Evolutionary conservation across 2,797 vertebrate genomes (phyloP).

Genomic region (Gorsachius magnificus): DNA sequence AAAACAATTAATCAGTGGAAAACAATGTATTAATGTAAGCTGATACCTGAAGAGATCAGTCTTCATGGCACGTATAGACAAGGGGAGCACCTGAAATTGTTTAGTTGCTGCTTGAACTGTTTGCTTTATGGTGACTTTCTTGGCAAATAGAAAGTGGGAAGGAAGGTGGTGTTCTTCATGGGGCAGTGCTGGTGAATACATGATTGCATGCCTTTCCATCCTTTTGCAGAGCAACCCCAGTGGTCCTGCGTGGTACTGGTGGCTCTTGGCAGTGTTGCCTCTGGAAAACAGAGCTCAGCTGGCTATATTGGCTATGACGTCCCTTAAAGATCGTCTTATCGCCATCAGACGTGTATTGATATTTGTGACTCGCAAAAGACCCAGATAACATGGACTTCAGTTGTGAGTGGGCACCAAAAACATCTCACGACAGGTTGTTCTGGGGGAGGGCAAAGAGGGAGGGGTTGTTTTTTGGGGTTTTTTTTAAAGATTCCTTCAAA

Average conservation of each 20-base stretch:
- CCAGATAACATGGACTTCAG: slow-evolving; percentile 77
- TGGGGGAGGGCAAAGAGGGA: neutral
- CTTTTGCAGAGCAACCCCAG: slow-evolving; percentile 81
- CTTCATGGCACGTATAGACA: neutral
- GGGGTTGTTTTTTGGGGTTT: neutral
- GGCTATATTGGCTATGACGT: slow-evolving; percentile 89
- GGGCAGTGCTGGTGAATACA: neutral
- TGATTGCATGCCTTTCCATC: neutral
- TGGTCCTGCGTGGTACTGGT: slow-evolving; percentile 94
- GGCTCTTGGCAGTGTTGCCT: slow-evolving; percentile 89
- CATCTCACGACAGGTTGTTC: slow-evolving; percentile 29
- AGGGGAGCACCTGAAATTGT: neutral
- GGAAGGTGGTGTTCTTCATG: neutral
- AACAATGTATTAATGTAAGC: neutral
- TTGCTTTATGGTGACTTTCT: neutral
- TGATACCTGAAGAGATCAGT: neutral
- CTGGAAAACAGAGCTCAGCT: slow-evolving; percentile 91
- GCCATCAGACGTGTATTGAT: slow-evolving; percentile 88
- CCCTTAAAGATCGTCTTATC: slow-evolving; percentile 88
- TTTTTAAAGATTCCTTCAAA: slow-evolving; percentile 1
- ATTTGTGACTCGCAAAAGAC: slow-evolving; percentile 88
- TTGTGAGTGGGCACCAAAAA: slow-evolving; percentile 39
- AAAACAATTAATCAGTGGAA: neutral
- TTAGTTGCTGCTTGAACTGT: neutral
- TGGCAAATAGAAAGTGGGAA: neutral